A percentile compares a stretch with the other conserved stretches of the same genome.
Evolutionary conservation across 1,140 invertebrate genomes (phyloP).

Genomic region (Polypedilum vanderplanki): DNA sequence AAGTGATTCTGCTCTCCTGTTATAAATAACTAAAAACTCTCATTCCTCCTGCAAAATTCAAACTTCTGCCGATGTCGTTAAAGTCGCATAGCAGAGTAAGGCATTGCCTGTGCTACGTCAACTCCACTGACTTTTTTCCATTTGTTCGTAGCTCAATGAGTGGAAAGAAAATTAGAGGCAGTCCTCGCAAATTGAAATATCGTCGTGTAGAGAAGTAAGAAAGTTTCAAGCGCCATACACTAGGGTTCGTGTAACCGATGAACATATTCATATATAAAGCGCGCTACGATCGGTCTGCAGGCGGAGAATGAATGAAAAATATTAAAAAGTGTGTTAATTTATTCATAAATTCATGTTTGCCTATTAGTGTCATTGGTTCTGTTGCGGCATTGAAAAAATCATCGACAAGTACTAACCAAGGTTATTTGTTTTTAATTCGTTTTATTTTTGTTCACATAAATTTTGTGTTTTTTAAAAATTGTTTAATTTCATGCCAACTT

Average conservation of each 20-base stretch:
- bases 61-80: constrained; percentile 20
- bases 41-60: constrained; percentile 24
- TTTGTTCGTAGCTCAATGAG: background rate
- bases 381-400: constrained; percentile 25
- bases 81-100: background rate
- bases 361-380: constrained; percentile 21
- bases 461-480: background rate
- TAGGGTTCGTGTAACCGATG: background rate
- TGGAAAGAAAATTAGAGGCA: background rate
- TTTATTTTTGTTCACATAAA: background rate
- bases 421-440: background rate
- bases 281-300: background rate
- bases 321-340: constrained; percentile 2
- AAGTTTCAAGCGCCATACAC: background rate
- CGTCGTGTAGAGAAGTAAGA: background rate
- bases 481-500: background rate
- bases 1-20: background rate
- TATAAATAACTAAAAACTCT: constrained; percentile 26
- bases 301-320: too few relatives aligned
- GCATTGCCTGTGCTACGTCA: background rate
- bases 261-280: background rate
- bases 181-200: background rate
- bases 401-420: background rate
- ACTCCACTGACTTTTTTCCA: constrained; percentile 10
- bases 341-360: constrained; percentile 21